A percentile compares a stretch with the other conserved stretches of the same genome.
Conservation (phyloP, 2,888 invertebrate species). For the Malthinus seriepunctatus region DNA sequence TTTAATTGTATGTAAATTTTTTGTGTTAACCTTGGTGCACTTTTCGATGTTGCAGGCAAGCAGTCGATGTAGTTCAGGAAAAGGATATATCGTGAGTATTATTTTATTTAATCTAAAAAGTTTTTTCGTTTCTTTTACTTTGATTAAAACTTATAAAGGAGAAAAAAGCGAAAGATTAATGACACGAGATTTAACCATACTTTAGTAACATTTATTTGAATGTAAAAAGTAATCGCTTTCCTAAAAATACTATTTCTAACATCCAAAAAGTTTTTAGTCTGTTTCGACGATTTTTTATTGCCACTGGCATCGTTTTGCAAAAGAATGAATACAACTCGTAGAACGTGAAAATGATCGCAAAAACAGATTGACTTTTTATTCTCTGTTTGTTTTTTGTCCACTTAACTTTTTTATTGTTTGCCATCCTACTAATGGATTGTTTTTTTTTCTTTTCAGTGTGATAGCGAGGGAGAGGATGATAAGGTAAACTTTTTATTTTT, state of each 20-base stretch:
- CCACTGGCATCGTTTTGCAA: constrained; percentile 15
- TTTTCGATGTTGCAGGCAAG: constrained; percentile 69
- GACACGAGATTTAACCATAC: too few relatives aligned
- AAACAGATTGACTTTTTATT: constrained; percentile 44
- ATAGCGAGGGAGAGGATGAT: constrained; percentile 91
- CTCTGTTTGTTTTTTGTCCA: constrained; percentile 32
- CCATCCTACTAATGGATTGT: constrained; percentile 45
- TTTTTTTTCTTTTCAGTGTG: constrained; percentile 75
- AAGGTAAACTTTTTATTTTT: constrained; percentile 68
- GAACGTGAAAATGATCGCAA: constrained; percentile 30
- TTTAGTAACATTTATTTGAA: too few relatives aligned
- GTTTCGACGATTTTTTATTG: constrained; percentile 11
- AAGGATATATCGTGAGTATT: constrained; percentile 92
- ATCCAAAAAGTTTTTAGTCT: constrained; percentile 2
- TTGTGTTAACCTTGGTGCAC: too few relatives aligned
- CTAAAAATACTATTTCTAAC: not conserved
- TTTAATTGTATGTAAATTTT: too few relatives aligned
- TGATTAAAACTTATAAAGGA: too few relatives aligned
- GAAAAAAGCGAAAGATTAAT: too few relatives aligned
- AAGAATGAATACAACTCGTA: constrained; percentile 23
- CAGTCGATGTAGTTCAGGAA: constrained; percentile 91
- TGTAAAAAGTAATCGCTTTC: not conserved
- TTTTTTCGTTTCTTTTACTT: not conserved
- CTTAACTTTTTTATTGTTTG: constrained; percentile 28
- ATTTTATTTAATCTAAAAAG: not conserved